Evolutionary conservation across 2,888 invertebrate genomes (phyloP), one percentile per base, ranked within the genome.

Genomic region (Chaitophorus viminalis): DNA sequence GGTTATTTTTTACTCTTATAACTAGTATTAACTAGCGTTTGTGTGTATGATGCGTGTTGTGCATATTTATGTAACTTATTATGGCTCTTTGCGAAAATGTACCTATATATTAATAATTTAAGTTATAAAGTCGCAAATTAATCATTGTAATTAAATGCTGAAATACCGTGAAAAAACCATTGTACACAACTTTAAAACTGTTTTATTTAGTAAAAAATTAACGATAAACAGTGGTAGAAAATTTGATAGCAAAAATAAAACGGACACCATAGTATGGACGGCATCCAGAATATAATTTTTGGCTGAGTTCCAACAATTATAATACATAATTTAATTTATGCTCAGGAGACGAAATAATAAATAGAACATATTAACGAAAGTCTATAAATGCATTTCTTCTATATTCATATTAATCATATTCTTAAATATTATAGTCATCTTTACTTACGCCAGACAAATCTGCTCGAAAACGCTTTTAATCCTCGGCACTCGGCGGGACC

Each of bases 261-360:
- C 72, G 78, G 74, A 72, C 65, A 87, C 31, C 29, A 39, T 9
- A n/a, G 72, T 39, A 60, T 87, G 87, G 87, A 74, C 36, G 65
- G 18, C 31, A 74, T 87, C 81, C 87, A 87, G 74, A 81, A 87
- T 76, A 83, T 72, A 39, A 18, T 52, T 25, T 74, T 39, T 87
- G 81, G 87, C 87, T 3, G 25, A 46, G 79, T 60, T 87, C 87
- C 87, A 87, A 81, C 65, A 74, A 81, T 36, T 52, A 33, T 68
- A 72, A 54, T 39, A 60, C 76, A 84, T 39, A 60, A 65, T 79
- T 79, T 17, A 79, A 46, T 29, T 18, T 54, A 29, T 21, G 25
- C n/a, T n/a, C 17, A 70, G 82, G 74, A 54, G 52, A 21, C 14
- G 18, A 74, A 74, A 82, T 74, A 74, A 60, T 60, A 60, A 83